phyloP scores from a whole-genome alignment of 2,888 invertebrate genomes.

The Cinara cedri region DNA sequence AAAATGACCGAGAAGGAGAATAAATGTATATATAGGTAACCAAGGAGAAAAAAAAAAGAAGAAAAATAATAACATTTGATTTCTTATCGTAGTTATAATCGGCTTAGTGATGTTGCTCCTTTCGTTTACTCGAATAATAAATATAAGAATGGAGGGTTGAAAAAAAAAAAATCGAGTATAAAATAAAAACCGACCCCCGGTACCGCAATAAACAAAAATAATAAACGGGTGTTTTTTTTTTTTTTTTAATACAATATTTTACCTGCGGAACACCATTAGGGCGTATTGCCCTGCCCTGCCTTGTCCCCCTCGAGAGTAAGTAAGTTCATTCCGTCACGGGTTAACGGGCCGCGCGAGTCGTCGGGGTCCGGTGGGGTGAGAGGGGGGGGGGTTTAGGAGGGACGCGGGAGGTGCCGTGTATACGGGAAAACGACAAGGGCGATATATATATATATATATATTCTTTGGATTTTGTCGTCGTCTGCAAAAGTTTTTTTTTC shows the following conservation, averaged over 20 bases:
- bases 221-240: slow-evolving; percentile 46
- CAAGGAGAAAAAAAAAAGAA: not conserved
- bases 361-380: not conserved
- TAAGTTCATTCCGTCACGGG: slow-evolving; percentile 49
- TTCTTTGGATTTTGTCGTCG: slow-evolving; percentile 31
- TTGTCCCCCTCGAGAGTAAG: not conserved
- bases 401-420: not conserved
- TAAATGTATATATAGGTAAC: slow-evolving; percentile 8
- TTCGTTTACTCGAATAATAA: slow-evolving; percentile 43
- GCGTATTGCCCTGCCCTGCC: slow-evolving; percentile 34
- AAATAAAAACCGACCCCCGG: slow-evolving; percentile 47
- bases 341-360: slow-evolving; percentile 27
- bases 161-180: slow-evolving; percentile 6
- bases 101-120: slow-evolving; percentile 36
- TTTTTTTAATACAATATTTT: slow-evolving; percentile 45
- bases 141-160: slow-evolving; percentile 10
- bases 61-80: slow-evolving; percentile 50
- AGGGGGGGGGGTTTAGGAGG: not conserved
- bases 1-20: not conserved
- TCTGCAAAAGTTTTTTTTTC: slow-evolving; percentile 52
- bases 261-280: slow-evolving; percentile 56
- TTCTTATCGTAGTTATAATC: slow-evolving; percentile 51
- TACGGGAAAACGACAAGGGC: slow-evolving; percentile 36
- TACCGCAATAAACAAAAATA: slow-evolving; percentile 55
- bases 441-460: slow-evolving; percentile 13